These are phyloP conservation scores for Cantharis flavilabris DNA, from an alignment of 2,888 invertebrate genomes.

Conservation along the genomic window DNA sequence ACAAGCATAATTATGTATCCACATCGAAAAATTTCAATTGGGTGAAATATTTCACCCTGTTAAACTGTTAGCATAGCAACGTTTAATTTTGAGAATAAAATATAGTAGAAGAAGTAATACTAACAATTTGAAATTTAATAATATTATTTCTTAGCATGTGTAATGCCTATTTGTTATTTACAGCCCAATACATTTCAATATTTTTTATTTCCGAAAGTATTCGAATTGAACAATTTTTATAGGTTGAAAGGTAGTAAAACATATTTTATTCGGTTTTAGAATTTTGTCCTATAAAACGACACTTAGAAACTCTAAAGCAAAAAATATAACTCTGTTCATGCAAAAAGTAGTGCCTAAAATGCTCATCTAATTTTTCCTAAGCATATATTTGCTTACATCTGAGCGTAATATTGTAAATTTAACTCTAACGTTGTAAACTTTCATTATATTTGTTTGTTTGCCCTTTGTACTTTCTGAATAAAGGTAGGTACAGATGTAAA, in stretches of 20 bases:
- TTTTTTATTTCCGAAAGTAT: background rate
- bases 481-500: background rate
- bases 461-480: background rate
- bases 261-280: conserved; percentile 1
- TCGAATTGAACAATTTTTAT: background rate
- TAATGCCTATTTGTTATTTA: background rate
- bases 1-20: no score
- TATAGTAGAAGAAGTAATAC: no score
- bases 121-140: no score
- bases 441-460: background rate
- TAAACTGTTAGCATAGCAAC: no score
- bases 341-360: background rate
- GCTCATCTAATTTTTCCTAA: background rate
- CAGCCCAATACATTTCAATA: background rate
- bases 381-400: background rate
- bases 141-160: background rate
- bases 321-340: background rate
- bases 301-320: background rate
- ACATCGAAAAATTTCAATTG: background rate
- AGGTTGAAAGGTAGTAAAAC: background rate
- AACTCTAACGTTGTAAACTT: background rate
- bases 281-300: background rate
- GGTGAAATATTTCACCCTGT: background rate
- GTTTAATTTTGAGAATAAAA: no score
- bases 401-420: background rate